Evolutionary conservation across 2,888 invertebrate species (phyloP).

Genomic region (Apodemia zela): DNA sequence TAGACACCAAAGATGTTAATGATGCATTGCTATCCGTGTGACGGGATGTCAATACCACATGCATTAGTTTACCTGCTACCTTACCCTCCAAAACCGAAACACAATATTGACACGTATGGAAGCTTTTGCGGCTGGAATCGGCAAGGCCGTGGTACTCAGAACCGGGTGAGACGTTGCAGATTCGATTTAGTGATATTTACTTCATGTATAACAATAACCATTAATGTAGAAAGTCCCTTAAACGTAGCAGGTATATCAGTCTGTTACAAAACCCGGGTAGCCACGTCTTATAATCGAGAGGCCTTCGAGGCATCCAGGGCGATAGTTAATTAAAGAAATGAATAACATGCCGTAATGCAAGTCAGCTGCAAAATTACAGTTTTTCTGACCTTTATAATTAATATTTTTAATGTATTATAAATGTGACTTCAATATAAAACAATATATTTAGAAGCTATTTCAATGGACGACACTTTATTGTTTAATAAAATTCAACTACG

Average conservation of each 20-base stretch:
- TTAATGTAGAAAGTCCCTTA: constrained; percentile 36
- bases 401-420: constrained; percentile 1
- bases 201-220: neutral
- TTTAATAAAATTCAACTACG: too few species aligned
- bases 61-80: too few species aligned
- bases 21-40: too few species aligned
- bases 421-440: neutral
- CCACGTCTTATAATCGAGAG: constrained; percentile 72
- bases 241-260: constrained; percentile 46
- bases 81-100: too few species aligned
- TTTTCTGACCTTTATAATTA: constrained; percentile 21
- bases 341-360: constrained; percentile 68
- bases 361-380: constrained; percentile 70
- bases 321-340: constrained; percentile 78
- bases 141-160: too few species aligned
- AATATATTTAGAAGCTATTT: neutral
- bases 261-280: constrained; percentile 70
- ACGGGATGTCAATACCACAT: too few species aligned
- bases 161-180: too few species aligned
- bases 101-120: too few species aligned
- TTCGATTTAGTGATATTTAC: too few species aligned
- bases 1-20: too few species aligned
- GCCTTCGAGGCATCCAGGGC: constrained; percentile 52
- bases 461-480: too few species aligned
- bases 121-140: too few species aligned